These are phyloP conservation scores for Atta texana DNA, from an alignment of 1,140 invertebrate species.

Conservation along the genomic window DNA sequence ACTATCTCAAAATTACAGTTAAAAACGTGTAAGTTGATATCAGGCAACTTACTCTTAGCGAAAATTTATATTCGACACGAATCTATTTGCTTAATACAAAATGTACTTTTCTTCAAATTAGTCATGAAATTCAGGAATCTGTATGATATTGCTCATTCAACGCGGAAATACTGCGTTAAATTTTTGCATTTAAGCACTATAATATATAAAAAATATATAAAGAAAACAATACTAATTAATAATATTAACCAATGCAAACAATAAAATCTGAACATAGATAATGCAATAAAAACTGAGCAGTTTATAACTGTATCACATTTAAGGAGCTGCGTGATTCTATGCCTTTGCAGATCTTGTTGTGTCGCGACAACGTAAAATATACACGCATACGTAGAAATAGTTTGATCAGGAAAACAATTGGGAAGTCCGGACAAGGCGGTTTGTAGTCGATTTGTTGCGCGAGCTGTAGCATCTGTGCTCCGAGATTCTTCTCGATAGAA, in stretches of 20 bases:
- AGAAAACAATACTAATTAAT: constrained; percentile 8
- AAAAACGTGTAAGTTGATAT: neutral
- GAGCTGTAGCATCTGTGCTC: constrained; percentile 31
- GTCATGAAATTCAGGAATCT: neutral
- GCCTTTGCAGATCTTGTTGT: constrained; percentile 38
- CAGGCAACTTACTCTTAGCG: neutral
- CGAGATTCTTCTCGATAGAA: constrained; percentile 28
- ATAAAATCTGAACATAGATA: neutral
- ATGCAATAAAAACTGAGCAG: neutral
- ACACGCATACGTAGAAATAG: constrained; percentile 45
- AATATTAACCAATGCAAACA: neutral
- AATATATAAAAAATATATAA: neutral
- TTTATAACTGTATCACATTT: constrained; percentile 27
- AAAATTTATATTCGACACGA: constrained; percentile 1
- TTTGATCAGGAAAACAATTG: constrained; percentile 27
- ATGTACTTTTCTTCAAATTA: neutral
- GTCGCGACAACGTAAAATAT: constrained; percentile 37
- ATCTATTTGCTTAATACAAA: neutral
- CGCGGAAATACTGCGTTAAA: neutral
- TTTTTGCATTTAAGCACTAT: neutral
- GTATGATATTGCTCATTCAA: neutral
- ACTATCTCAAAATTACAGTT: neutral
- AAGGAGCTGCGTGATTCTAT: constrained; percentile 7
- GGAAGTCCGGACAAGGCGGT: constrained; percentile 43
- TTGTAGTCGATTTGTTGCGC: constrained; percentile 16